Evolutionary conservation across 92 coral and sea anemone genomes (phyloP), one percentile per base, ranked within the genome.

Genomic region (Epizoanthus scotinus): DNA sequence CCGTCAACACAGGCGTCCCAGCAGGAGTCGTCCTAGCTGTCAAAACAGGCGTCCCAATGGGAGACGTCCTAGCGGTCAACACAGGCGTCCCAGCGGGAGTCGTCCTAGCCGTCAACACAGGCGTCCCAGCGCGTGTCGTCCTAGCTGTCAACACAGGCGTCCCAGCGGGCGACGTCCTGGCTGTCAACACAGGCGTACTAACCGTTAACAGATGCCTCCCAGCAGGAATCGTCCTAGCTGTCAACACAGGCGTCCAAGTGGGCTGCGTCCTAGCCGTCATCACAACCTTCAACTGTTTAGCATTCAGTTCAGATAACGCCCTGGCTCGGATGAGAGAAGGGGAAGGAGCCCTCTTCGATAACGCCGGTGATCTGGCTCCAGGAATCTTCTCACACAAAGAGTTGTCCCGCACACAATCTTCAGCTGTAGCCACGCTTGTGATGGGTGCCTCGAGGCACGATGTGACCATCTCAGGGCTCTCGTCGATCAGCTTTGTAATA

Each of bases 381-480:
- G 78, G 8, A 24, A 54, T 73, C 20, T 53, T 34, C 49, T 73
- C 66, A 42, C 65, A 73, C 28, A 59, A 22, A 9, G 21, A 38
- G 47, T 31, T 21, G 12, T 28, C 61, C 26, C 56, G 50, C 21
- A 55, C 22, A 49, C 79, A 56, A 63, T 73, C 64, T n/a, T 15
- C 79, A 0, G 79, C 79, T n/a, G 79, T 73, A 29, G 66, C 64
- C 12, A 73, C 79, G 53, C 79, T 73, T 5, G 79, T 50, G 2
- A 73, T 56, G 3, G 79, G 79, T 17, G 79, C 79, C 6, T 73
- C 79, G 12, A 56, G 65, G 52, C 79, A 73, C 21, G 65, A 21
- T 2, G 2, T 73, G 15, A 73, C 26, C 79, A 54, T 73, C 31
- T 55, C 66, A 8, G 79, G 52, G 66, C 27, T 56, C 58, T 73